phyloP scores from a whole-genome alignment of 1,140 invertebrate genomes.

The Carcinoscorpius rotundicauda region DNA sequence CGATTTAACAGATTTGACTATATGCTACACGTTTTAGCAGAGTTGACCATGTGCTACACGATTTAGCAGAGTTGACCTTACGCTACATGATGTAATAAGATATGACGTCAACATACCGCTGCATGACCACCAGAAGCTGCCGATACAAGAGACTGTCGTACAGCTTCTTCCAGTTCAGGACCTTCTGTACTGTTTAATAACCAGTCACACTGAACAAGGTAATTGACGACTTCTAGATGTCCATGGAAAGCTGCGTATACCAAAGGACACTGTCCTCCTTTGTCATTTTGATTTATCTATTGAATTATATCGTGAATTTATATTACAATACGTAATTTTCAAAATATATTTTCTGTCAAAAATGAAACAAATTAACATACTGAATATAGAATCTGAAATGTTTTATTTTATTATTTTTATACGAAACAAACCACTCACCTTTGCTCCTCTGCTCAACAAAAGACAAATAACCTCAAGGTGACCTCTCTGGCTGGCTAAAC shows the following conservation, averaged over 20 bases:
- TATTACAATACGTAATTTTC: no score
- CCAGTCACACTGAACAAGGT: conserved; percentile 81
- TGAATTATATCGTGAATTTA: no score
- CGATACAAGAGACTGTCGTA: conserved; percentile 75
- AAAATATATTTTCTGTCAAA: no score
- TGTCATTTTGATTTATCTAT: conserved; percentile 46
- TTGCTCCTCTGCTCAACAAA: conserved; percentile 32
- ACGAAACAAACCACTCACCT: conserved; percentile 15
- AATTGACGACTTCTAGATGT: conserved; percentile 83
- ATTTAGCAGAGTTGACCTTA: no score
- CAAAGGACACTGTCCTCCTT: conserved; percentile 76
- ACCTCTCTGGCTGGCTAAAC: conserved; percentile 54
- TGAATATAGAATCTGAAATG: no score
- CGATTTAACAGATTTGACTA: no score
- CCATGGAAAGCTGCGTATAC: conserved; percentile 89
- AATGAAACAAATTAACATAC: no score
- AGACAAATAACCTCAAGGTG: conserved; percentile 28
- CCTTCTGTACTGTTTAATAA: conserved; percentile 23
- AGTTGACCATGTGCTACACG: no score
- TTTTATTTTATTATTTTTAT: no score
- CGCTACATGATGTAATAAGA: no score
- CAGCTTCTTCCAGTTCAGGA: conserved; percentile 40
- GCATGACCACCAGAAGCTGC: conserved; percentile 74
- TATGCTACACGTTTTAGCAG: no score
- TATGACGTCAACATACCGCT: conserved; percentile 34